Conservation (phyloP, 1,140 invertebrate species). For the Fopius arisanus region DNA sequence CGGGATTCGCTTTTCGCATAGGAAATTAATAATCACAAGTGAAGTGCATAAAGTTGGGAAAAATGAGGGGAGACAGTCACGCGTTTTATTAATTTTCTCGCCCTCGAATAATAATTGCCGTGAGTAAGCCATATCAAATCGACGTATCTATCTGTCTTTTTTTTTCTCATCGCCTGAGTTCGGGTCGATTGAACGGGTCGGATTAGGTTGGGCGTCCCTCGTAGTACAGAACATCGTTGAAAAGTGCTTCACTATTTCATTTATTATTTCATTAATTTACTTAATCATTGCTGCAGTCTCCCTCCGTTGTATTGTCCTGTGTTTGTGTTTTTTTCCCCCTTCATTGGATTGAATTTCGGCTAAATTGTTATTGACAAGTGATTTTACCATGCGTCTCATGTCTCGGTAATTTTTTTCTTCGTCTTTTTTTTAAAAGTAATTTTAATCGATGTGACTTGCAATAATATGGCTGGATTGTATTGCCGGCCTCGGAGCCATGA, state of each 20-base stretch:
- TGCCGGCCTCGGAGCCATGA: background rate
- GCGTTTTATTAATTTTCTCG: background rate
- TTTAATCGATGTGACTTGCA: background rate
- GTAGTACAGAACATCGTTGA: background rate
- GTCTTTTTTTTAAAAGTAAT: background rate
- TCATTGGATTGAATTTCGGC: background rate
- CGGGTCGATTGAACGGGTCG: background rate
- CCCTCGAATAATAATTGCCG: background rate
- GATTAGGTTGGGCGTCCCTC: conserved; percentile 6
- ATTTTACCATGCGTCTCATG: background rate
- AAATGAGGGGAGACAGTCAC: background rate
- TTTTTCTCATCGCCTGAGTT: background rate
- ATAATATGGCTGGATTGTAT: background rate
- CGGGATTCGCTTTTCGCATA: conserved; percentile 66
- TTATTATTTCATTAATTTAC: background rate
- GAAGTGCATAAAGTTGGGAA: background rate
- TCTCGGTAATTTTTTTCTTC: background rate
- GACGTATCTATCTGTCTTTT: background rate
- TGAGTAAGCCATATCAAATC: background rate
- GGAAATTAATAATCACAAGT: conserved; percentile 39
- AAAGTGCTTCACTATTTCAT: background rate
- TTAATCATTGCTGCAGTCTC: background rate
- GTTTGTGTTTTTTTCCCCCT: background rate
- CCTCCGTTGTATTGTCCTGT: background rate
- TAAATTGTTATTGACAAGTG: background rate